Evolutionary conservation across 2,888 invertebrate species (phyloP).

Genomic region (Acleris emargana): DNA sequence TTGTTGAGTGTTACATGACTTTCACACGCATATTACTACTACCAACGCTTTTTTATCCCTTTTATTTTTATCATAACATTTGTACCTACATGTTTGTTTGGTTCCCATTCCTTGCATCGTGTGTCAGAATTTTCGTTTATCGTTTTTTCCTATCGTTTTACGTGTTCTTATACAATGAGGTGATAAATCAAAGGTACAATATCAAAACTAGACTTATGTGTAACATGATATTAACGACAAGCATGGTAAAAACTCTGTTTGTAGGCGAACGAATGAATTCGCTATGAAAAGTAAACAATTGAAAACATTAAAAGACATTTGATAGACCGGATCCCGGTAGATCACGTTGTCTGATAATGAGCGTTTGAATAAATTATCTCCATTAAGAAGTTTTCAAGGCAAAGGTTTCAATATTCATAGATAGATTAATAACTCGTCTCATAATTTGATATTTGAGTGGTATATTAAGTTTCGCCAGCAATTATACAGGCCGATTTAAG

Average conservation of each 20-base stretch:
- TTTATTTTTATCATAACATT: too few relatives aligned
- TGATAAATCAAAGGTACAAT: too few relatives aligned
- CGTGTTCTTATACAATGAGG: too few relatives aligned
- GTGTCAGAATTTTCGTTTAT: too few relatives aligned
- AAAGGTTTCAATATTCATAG: constrained; percentile 21
- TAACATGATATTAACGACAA: too few relatives aligned
- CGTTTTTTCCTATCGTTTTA: too few relatives aligned
- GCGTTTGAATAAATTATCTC: constrained; percentile 10
- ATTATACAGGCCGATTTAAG: constrained; percentile 25
- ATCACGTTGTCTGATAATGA: constrained; percentile 2
- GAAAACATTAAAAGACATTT: background rate
- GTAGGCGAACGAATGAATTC: background rate
- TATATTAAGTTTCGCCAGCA: constrained; percentile 19
- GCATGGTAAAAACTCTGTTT: background rate
- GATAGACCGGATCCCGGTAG: constrained; percentile 5
- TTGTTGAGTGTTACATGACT: too few relatives aligned
- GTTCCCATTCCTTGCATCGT: too few relatives aligned
- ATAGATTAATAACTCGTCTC: constrained; percentile 4
- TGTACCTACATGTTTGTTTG: too few relatives aligned
- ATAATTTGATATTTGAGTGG: constrained; percentile 15
- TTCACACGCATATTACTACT: too few relatives aligned
- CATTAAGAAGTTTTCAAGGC: constrained; percentile 19
- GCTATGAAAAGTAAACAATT: background rate
- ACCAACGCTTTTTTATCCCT: too few relatives aligned
- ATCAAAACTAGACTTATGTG: too few relatives aligned